Base-by-base conservation (phyloP, 1,140 invertebrate species). In the Rhynchophorus ferrugineus region DNA sequence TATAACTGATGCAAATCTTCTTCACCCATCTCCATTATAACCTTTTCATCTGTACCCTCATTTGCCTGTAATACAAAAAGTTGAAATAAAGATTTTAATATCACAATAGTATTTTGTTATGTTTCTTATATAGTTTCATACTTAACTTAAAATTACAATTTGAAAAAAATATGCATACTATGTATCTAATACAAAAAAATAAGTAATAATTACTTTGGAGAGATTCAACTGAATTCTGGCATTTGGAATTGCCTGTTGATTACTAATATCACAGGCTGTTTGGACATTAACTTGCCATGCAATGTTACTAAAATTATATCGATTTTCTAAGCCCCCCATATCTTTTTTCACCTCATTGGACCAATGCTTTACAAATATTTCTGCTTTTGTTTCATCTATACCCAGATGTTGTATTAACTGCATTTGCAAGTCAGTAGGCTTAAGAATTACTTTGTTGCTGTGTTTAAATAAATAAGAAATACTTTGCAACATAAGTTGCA, bases 351-450 rank as follows among this genome's bases (percentile, higher is more conserved):
- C 57, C 41, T 58, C 29, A 42, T 57, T 44, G 0, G 57, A 60
- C 67, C 67, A 69, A 22, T 62, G 16, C 44, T 63, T 66, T 6
- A 63, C 54, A 51, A 69, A 69, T n/a, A 58, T 60, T 51, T 68
- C 63, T 0, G 67, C 57, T 50, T 68, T 69, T 19, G 63, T 58
- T 8, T 46, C 13, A 18, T 58, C 39, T 11, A 69, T 56, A 13
- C 61, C 49, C 8, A 69, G 44, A 18, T 55, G 13, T 39, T 63
- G 58, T n/a, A 49, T 49, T 6, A 67, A 50, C 38, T 69, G 56
- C 21, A 59, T 61, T 44, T 63, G 58, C 16, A 69, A 48, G 8
- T 45, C 47, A 2, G 62, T 61, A 34, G 66, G 67, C 57, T 69
- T 69, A 16, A 67, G 16, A 8, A 69, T 59, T 24, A 69, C 48